Evolutionary conservation across 2,888 invertebrate genomes (phyloP).

Genomic region (Amphipyra berbera): DNA sequence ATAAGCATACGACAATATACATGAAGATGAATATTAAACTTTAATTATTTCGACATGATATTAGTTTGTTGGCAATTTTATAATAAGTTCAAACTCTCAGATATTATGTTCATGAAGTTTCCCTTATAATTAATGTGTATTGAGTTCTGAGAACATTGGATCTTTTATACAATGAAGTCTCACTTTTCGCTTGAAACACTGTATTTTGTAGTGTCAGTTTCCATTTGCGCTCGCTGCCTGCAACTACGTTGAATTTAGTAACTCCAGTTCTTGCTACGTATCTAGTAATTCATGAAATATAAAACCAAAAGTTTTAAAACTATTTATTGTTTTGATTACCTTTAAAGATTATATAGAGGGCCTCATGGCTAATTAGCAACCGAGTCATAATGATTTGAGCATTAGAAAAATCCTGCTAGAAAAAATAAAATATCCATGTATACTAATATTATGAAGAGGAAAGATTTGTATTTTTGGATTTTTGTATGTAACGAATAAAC

Average conservation of each 20-base stretch:
- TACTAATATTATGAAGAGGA: too few relatives aligned
- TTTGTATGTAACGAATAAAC: too few relatives aligned
- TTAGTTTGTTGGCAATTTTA: constrained; percentile 5
- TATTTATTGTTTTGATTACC: too few relatives aligned
- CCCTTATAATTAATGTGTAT: not conserved
- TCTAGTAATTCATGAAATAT: not conserved
- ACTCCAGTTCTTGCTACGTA: not conserved
- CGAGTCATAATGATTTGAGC: too few relatives aligned
- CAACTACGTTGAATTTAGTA: not conserved
- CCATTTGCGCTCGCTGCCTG: not conserved
- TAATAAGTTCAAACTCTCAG: not conserved
- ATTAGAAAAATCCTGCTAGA: too few relatives aligned
- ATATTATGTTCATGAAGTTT: constrained; percentile 3
- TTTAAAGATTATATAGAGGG: too few relatives aligned
- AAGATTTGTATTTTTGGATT: too few relatives aligned
- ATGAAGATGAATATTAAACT: constrained; percentile 21
- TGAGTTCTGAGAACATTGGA: constrained; percentile 1
- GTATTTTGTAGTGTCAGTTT: not conserved
- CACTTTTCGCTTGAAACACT: not conserved
- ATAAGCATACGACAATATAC: constrained; percentile 38
- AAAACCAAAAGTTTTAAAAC: too few relatives aligned
- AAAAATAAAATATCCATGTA: too few relatives aligned
- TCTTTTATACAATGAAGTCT: too few relatives aligned
- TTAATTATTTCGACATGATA: constrained; percentile 6
- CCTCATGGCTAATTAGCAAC: too few relatives aligned